Conservation (phyloP, 2,113 vertebrate species). For the Pristiophorus japonicus region DNA sequence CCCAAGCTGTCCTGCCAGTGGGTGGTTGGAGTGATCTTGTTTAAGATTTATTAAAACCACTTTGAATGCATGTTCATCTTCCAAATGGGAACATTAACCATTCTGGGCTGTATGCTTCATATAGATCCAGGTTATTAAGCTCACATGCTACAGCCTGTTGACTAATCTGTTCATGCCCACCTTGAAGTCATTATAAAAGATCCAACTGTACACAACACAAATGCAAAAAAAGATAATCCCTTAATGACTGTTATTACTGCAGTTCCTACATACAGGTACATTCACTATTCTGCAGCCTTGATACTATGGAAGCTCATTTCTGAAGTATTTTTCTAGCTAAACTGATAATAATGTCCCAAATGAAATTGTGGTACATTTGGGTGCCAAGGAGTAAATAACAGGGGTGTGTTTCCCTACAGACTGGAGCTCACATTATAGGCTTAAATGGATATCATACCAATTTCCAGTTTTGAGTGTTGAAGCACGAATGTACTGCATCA, state of each 20-base stretch:
- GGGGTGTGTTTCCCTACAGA: not conserved
- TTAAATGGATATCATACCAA: not conserved
- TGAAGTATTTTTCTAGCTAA: not conserved
- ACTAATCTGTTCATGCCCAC: not conserved
- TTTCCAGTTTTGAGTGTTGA: not conserved
- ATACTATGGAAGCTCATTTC: not conserved
- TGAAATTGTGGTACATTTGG: not conserved
- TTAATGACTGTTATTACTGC: not conserved
- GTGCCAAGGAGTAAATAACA: too few species aligned
- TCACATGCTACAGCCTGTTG: not conserved
- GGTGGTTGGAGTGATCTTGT: not conserved
- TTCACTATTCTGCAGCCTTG: not conserved
- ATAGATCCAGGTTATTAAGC: not conserved
- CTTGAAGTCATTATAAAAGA: not conserved
- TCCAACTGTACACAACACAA: not conserved
- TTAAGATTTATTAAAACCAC: slow-evolving; percentile 2
- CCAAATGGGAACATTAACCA: not conserved
- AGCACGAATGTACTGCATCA: not conserved
- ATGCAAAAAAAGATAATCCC: not conserved
- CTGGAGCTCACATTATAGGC: not conserved
- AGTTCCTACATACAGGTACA: not conserved
- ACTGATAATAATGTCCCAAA: not conserved
- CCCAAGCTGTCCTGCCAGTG: not conserved
- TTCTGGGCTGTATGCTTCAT: not conserved
- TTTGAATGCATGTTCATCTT: not conserved